phyloP scores from a whole-genome alignment of 2,797 vertebrate species.

The Oreortyx pictus region DNA sequence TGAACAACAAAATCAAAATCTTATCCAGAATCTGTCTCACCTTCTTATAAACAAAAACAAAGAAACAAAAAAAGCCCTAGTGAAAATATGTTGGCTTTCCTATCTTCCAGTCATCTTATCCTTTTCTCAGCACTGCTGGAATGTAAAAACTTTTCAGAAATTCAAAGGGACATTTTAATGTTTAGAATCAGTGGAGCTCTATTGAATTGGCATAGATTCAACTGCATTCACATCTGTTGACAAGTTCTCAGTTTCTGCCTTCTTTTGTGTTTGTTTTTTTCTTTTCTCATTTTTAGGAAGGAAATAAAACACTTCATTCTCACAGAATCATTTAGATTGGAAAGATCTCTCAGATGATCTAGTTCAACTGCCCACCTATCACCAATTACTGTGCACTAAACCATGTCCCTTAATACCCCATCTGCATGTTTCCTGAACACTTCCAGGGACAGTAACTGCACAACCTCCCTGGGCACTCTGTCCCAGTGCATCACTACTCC shows the following conservation, averaged over 20 bases:
- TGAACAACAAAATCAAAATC: background rate
- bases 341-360: too few relatives aligned
- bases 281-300: background rate
- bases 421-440: background rate
- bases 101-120: background rate
- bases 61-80: background rate
- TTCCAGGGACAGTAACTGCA: background rate
- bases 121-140: background rate
- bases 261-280: background rate
- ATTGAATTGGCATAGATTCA: background rate
- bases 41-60: background rate
- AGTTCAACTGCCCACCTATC: too few relatives aligned
- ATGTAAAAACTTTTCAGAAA: background rate
- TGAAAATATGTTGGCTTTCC: background rate
- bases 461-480: too few relatives aligned
- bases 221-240: background rate
- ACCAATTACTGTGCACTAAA: too few relatives aligned
- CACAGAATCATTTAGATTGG: too few relatives aligned
- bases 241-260: background rate
- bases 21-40: background rate
- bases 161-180: background rate
- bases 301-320: background rate
- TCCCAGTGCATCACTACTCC: too few relatives aligned
- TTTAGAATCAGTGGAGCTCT: background rate
- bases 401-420: background rate